Evolutionary conservation across 37 sponge, comb jelly and placozoan genomes (phyloP).

Genomic region (Cliona cf. orientalis): DNA sequence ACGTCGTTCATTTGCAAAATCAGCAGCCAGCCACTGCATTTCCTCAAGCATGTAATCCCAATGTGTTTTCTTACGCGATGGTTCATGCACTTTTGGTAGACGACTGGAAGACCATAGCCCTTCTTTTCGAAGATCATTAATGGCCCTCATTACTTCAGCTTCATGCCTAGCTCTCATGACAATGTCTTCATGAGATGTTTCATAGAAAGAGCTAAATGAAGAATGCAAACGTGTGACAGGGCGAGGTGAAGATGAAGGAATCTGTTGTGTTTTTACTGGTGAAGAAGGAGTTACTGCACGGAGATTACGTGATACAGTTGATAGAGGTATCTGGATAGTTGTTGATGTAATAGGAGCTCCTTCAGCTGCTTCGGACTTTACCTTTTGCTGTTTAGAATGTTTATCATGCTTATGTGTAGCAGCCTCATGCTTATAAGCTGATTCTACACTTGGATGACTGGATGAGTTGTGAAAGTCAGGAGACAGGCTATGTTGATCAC

Average conservation of each 20-base stretch:
- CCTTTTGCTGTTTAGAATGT: background rate
- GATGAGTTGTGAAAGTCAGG: too few species aligned
- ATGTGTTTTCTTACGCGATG: constrained; percentile 73
- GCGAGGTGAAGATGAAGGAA: constrained; percentile 30
- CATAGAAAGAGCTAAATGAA: constrained; percentile 64
- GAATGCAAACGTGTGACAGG: constrained; percentile 25
- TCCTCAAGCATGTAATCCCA: constrained; percentile 98
- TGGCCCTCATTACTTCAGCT: constrained; percentile 85
- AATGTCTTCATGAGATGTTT: constrained; percentile 89
- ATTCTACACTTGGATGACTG: too few species aligned
- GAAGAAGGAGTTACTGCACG: constrained; percentile 27
- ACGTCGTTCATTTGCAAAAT: constrained; percentile 92
- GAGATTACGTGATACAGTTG: constrained; percentile 14
- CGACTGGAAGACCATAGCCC: constrained; percentile 96
- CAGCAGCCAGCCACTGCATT: constrained; percentile 97
- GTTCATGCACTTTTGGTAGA: constrained; percentile 93
- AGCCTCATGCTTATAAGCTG: too few species aligned
- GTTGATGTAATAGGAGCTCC: constrained; percentile 3
- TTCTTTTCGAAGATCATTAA: constrained; percentile 86
- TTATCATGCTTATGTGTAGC: background rate
- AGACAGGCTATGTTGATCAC: too few species aligned
- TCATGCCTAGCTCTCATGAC: constrained; percentile 93
- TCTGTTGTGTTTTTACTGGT: background rate
- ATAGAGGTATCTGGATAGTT: constrained; percentile 44
- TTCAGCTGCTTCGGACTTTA: background rate